A percentile compares a stretch with the other conserved stretches of the same genome.
phyloP scores from a whole-genome alignment of 2,113 vertebrate genomes.

The Microtus richardsoni region DNA sequence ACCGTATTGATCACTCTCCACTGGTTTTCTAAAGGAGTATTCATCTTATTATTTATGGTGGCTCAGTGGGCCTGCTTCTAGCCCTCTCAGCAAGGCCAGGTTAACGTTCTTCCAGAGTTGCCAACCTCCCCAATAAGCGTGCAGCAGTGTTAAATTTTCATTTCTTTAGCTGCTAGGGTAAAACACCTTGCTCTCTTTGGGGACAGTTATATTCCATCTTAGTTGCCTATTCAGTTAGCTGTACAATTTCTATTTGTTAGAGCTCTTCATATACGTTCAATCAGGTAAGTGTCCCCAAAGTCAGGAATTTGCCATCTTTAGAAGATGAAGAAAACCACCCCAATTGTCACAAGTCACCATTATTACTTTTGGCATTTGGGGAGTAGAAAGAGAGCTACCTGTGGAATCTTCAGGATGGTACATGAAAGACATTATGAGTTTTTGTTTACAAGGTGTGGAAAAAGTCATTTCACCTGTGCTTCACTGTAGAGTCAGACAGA shows the following conservation, averaged over 20 bases:
- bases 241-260: background rate
- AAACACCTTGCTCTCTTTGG: background rate
- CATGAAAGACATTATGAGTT: background rate
- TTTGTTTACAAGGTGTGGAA: background rate
- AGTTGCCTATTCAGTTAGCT: background rate
- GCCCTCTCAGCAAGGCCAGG: accelerated
- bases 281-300: background rate
- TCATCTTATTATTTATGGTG: accelerated
- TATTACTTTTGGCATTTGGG: background rate
- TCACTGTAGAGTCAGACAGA: background rate
- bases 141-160: background rate
- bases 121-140: background rate
- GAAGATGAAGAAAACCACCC: background rate
- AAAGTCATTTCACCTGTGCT: background rate
- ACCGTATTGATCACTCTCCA: background rate
- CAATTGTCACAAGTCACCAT: background rate
- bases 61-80: background rate
- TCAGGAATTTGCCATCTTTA: background rate
- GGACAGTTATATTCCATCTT: background rate
- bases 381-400: background rate
- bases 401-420: background rate
- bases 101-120: background rate
- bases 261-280: background rate
- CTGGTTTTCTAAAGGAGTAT: background rate
- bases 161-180: background rate